Evolutionary conservation across 2,888 invertebrate species (phyloP).

Genomic region (Dolomedes plantarius): DNA sequence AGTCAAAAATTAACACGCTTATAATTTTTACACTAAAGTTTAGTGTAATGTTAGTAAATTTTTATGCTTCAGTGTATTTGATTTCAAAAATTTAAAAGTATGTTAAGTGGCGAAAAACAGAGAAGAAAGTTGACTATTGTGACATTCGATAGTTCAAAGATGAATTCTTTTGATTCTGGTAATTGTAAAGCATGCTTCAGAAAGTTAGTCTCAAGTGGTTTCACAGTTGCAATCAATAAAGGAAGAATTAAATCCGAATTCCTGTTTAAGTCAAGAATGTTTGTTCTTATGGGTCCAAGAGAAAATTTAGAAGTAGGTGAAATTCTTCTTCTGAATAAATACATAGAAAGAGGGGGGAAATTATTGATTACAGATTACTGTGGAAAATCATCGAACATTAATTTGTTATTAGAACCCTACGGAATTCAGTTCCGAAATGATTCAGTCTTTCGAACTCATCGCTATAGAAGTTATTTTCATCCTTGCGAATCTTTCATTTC

Average conservation of each 20-base stretch:
- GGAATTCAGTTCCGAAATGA: slow-evolving; percentile 97
- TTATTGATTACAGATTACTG: slow-evolving; percentile 90
- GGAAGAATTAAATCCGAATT: neutral
- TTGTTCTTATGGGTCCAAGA: slow-evolving; percentile 16
- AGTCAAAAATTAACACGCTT: too few relatives aligned
- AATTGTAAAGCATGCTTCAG: neutral
- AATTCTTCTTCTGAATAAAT: slow-evolving; percentile 82
- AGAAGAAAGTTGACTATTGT: neutral
- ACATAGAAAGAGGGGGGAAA: slow-evolving; percentile 89
- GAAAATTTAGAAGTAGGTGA: neutral
- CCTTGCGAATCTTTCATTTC: slow-evolving; percentile 96
- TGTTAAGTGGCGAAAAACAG: neutral
- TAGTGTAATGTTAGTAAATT: too few relatives aligned
- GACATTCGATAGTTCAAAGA: slow-evolving; percentile 27
- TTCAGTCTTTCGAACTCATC: slow-evolving; percentile 89
- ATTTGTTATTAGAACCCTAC: slow-evolving; percentile 95
- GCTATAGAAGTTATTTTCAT: slow-evolving; percentile 97
- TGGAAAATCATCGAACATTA: slow-evolving; percentile 90
- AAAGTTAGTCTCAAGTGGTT: slow-evolving; percentile 15
- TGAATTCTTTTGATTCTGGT: neutral
- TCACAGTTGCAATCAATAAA: slow-evolving; percentile 18
- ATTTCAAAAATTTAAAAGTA: neutral
- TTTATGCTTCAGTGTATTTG: too few relatives aligned
- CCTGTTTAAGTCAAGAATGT: slow-evolving; percentile 9
- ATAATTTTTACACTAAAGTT: too few relatives aligned